phyloP scores from a whole-genome alignment of 2,797 vertebrate species.

The Schizopygopsis malacanthus region DNA sequence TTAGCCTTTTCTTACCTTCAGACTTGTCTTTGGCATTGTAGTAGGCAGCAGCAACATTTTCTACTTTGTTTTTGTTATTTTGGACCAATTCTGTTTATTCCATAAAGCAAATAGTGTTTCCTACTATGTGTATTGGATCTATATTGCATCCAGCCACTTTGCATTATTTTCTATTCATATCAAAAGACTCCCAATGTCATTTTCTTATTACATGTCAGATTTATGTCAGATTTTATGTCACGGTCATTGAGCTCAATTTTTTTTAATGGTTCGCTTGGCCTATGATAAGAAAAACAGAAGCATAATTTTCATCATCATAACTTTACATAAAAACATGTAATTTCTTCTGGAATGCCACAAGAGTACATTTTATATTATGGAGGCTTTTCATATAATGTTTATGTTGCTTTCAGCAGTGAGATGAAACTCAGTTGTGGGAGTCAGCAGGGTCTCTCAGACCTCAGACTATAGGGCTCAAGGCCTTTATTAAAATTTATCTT shows the following conservation, averaged over 20 bases:
- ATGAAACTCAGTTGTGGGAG: constrained; percentile 6
- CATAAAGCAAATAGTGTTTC: background rate
- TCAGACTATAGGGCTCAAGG: constrained; percentile 1
- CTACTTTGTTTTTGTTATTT: background rate
- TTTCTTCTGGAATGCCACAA: background rate
- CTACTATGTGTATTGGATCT: background rate
- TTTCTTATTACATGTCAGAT: constrained; percentile 3
- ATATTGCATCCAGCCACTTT: background rate
- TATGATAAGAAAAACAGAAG: background rate
- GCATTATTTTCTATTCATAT: background rate
- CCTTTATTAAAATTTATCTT: constrained; percentile 37
- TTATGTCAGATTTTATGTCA: constrained; percentile 5
- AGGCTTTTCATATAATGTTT: background rate
- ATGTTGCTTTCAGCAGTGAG: constrained; percentile 2
- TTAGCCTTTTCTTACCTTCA: background rate
- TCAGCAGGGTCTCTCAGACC: constrained; percentile 12
- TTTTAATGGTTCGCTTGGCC: background rate
- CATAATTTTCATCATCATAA: background rate
- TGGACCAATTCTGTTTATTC: background rate
- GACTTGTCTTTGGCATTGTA: background rate
- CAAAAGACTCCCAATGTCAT: background rate
- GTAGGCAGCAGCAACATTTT: constrained; percentile 1
- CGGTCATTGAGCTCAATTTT: background rate
- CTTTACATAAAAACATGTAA: background rate
- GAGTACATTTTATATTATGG: background rate